Evolutionary conservation across 1,140 invertebrate species (phyloP).

Genomic region (Leptinotarsa defecta): DNA sequence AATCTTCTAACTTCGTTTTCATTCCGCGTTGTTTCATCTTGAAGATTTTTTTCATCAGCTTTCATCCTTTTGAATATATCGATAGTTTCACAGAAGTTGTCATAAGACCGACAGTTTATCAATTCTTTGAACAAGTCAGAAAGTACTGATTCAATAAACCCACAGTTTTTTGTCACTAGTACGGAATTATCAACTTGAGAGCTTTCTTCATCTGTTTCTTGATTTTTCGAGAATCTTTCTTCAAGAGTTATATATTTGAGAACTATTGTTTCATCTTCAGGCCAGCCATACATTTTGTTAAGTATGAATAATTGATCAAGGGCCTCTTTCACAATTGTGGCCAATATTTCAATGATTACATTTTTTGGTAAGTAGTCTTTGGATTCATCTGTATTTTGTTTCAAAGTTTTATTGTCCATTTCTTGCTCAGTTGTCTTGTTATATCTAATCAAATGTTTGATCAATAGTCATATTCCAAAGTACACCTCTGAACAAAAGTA

Average conservation of each 20-base stretch:
- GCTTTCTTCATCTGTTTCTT: neutral
- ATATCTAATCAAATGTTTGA: constrained; percentile 1
- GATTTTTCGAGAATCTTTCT: constrained; percentile 25
- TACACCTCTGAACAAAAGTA: no score
- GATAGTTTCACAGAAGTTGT: constrained; percentile 19
- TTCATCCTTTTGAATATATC: constrained; percentile 28
- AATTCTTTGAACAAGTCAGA: constrained; percentile 33
- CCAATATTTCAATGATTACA: neutral
- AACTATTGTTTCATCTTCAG: constrained; percentile 21
- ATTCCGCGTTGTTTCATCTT: constrained; percentile 23
- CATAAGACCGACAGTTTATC: constrained; percentile 22
- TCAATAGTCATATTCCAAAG: neutral
- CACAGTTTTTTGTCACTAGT: constrained; percentile 22
- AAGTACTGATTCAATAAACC: constrained; percentile 13
- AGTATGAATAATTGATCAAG: constrained; percentile 35
- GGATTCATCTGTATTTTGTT: neutral
- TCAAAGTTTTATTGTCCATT: neutral
- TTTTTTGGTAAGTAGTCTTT: neutral
- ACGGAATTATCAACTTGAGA: neutral
- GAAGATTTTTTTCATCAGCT: constrained; percentile 26
- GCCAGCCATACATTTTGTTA: constrained; percentile 28
- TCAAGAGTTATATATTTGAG: constrained; percentile 27
- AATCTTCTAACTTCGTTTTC: constrained; percentile 29
- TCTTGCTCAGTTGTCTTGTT: neutral
- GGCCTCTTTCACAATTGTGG: constrained; percentile 29